A percentile compares a stretch with the other conserved stretches of the same genome.
Evolutionary conservation across 2,888 invertebrate genomes (phyloP).

Genomic region (Nyleta sp.): DNA sequence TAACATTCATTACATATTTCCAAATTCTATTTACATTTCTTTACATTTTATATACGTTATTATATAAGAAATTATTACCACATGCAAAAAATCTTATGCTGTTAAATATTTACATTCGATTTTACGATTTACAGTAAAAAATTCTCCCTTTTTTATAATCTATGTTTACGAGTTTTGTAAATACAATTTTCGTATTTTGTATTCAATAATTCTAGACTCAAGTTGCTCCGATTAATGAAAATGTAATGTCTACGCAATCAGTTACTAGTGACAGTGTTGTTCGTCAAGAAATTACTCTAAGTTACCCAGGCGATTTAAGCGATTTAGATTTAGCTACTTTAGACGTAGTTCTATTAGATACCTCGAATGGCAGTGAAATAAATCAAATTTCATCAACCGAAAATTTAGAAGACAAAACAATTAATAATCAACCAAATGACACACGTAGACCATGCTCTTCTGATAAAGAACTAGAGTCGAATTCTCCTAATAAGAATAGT

Average conservation of each 20-base stretch:
- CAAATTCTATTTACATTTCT: neutral
- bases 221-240: neutral
- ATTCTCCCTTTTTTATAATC: neutral
- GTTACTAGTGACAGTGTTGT: neutral
- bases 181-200: neutral
- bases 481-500: constrained; percentile 24
- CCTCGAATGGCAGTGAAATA: neutral
- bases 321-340: constrained; percentile 22
- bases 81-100: too few species aligned
- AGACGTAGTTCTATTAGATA: neutral
- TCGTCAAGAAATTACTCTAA: constrained; percentile 9
- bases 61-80: too few species aligned
- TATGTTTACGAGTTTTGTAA: neutral
- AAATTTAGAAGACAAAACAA: constrained; percentile 4
- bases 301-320: constrained; percentile 11
- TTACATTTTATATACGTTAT: too few species aligned
- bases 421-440: neutral
- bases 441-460: neutral
- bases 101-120: neutral
- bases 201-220: neutral
- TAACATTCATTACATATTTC: neutral
- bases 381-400: constrained; percentile 5
- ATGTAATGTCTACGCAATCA: neutral
- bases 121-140: neutral
- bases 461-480: neutral